phyloP scores from a whole-genome alignment of 1,140 invertebrate genomes.

The Anagrus nilaparvatae region DNA sequence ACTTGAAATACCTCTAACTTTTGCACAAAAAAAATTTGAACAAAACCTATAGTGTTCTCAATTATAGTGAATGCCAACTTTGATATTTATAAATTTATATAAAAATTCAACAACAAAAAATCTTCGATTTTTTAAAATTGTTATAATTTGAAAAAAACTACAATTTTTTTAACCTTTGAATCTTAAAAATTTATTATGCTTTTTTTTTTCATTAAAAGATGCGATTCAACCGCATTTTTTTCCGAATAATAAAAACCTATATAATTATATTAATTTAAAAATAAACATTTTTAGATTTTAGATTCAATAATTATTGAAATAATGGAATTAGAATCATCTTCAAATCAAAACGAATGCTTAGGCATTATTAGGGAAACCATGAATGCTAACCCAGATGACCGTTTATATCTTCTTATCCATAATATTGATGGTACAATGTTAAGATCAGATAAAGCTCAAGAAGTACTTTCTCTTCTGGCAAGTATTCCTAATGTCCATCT shows the following conservation, averaged over 20 bases:
- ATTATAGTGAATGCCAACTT: too few relatives aligned
- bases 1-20: too few relatives aligned
- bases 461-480: constrained; percentile 61
- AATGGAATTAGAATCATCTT: constrained; percentile 50
- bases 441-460: constrained; percentile 64
- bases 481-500: constrained; percentile 63
- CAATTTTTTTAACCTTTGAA: constrained; percentile 13
- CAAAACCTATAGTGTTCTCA: too few relatives aligned
- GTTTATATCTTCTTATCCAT: constrained; percentile 73
- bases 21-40: too few relatives aligned
- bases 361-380: constrained; percentile 60
- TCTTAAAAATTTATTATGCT: too few relatives aligned
- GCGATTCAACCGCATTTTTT: too few relatives aligned
- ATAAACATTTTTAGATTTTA: constrained; percentile 58
- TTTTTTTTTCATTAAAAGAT: too few relatives aligned
- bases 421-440: constrained; percentile 81
- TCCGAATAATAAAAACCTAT: constrained; percentile 1
- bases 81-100: too few relatives aligned
- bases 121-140: too few relatives aligned
- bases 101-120: too few relatives aligned
- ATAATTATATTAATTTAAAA: constrained; percentile 3
- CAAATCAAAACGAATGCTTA: constrained; percentile 54
- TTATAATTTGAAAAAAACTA: constrained; percentile 3
- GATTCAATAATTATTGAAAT: constrained; percentile 67
- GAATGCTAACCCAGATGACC: constrained; percentile 40